phyloP scores from a whole-genome alignment of 2,888 invertebrate genomes.

The Rhogogaster chlorosoma region DNA sequence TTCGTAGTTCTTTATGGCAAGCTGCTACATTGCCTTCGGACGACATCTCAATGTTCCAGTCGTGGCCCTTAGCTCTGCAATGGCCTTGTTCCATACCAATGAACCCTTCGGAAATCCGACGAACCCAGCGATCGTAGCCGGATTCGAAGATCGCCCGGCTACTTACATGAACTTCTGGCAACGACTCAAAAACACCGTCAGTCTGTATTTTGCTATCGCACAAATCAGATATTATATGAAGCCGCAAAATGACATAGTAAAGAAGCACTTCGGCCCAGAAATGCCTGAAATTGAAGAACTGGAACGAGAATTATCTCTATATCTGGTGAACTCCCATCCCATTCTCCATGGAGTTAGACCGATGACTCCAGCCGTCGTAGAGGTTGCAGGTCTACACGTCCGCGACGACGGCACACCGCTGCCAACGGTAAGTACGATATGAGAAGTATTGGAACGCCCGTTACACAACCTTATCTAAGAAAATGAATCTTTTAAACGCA shows the following conservation, averaged over 20 bases:
- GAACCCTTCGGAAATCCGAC: conserved; percentile 66
- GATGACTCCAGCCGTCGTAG: conserved; percentile 76
- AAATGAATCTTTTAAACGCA: no score
- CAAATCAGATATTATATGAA: not conserved
- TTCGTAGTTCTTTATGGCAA: conserved; percentile 67
- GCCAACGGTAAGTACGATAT: conserved; percentile 61
- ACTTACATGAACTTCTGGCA: conserved; percentile 65
- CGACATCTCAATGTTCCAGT: conserved; percentile 66
- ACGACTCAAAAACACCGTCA: conserved; percentile 64
- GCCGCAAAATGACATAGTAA: conserved; percentile 62
- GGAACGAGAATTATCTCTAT: conserved; percentile 78
- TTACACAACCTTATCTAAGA: no score
- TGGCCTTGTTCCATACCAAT: conserved; percentile 65
- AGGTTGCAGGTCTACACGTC: conserved; percentile 81
- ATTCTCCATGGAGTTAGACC: conserved; percentile 78
- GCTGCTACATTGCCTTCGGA: conserved; percentile 68
- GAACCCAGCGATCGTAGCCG: conserved; percentile 64
- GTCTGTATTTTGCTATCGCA: conserved; percentile 54
- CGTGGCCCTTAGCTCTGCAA: conserved; percentile 64
- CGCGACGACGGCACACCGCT: conserved; percentile 64
- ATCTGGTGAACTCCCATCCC: conserved; percentile 79
- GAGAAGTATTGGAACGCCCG: no score
- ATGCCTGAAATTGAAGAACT: conserved; percentile 76
- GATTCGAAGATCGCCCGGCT: conserved; percentile 54
- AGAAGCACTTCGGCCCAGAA: conserved; percentile 62